A percentile compares a stretch with the other conserved stretches of the same genome.
Evolutionary conservation across 2,113 vertebrate genomes (phyloP).

Genomic region (Pleuronectes platessa): DNA sequence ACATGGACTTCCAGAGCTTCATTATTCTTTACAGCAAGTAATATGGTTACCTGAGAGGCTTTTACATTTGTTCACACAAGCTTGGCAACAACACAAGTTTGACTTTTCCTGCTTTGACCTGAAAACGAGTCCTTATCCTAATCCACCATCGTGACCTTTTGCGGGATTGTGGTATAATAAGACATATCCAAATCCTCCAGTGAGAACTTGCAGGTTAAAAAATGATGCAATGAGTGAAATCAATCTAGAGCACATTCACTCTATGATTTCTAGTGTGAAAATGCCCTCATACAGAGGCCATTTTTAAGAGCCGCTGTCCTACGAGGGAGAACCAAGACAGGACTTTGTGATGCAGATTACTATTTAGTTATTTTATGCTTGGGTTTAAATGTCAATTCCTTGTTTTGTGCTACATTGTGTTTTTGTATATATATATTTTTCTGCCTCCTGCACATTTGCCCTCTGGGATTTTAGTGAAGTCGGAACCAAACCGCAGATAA

Average conservation of each 20-base stretch:
- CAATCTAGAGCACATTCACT: not conserved
- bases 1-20: not conserved
- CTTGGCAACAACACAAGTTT: conserved; percentile 19
- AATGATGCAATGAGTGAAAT: conserved; percentile 1
- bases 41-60: conserved; percentile 17
- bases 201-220: conserved; percentile 21
- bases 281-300: conserved; percentile 4
- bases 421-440: not conserved
- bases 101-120: conserved; percentile 1
- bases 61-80: conserved; percentile 32
- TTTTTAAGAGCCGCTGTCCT: conserved; percentile 1
- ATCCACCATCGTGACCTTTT: conserved; percentile 28
- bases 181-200: conserved; percentile 27
- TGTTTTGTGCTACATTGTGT: conserved; percentile 5
- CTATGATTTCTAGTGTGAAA: conserved; percentile 2
- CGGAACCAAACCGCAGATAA: conserved; percentile 39
- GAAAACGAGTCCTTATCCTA: conserved; percentile 28
- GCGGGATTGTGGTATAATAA: conserved; percentile 34
- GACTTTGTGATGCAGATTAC: conserved; percentile 9
- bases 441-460: conserved; percentile 25
- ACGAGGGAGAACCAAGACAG: not conserved
- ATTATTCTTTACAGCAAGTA: conserved; percentile 16
- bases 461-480: conserved; percentile 14
- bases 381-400: conserved; percentile 36
- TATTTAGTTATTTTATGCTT: conserved; percentile 23